These are phyloP conservation scores for Smutsia temminckii DNA, from an alignment of 2,797 vertebrate genomes.

Conservation along the genomic window DNA sequence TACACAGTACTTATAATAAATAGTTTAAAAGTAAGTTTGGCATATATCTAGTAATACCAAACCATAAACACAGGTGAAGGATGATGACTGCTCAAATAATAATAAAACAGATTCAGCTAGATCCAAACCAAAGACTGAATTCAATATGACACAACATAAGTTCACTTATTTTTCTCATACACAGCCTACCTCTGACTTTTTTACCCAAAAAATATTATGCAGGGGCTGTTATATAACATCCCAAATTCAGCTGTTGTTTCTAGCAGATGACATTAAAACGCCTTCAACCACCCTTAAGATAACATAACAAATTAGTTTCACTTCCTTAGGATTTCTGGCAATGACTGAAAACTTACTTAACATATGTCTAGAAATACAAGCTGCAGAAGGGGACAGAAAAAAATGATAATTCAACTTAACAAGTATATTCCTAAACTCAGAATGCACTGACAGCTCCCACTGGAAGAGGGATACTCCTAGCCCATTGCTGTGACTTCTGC, in stretches of 20 bases:
- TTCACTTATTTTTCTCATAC: conserved; percentile 53
- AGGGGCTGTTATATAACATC: conserved; percentile 28
- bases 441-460: conserved; percentile 49
- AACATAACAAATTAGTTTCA: conserved; percentile 42
- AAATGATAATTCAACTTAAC: conserved; percentile 39
- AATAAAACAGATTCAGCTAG: conserved; percentile 10
- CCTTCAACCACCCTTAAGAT: conserved; percentile 7
- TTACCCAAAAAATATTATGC: conserved; percentile 21
- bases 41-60: neutral
- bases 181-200: conserved; percentile 38
- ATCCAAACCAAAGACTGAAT: conserved; percentile 26
- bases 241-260: conserved; percentile 47
- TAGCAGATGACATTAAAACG: conserved; percentile 63
- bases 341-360: conserved; percentile 58
- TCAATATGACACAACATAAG: neutral
- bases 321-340: conserved; percentile 52
- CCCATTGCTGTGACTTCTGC: neutral
- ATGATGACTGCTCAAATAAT: neutral
- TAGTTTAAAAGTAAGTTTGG: conserved; percentile 23
- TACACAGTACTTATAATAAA: neutral
- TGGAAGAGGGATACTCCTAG: neutral
- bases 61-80: conserved; percentile 19
- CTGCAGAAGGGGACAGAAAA: neutral
- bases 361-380: conserved; percentile 56
- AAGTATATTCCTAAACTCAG: conserved; percentile 11